Base-by-base conservation (phyloP, 1,140 invertebrate genomes). In the Apis florea region DNA sequence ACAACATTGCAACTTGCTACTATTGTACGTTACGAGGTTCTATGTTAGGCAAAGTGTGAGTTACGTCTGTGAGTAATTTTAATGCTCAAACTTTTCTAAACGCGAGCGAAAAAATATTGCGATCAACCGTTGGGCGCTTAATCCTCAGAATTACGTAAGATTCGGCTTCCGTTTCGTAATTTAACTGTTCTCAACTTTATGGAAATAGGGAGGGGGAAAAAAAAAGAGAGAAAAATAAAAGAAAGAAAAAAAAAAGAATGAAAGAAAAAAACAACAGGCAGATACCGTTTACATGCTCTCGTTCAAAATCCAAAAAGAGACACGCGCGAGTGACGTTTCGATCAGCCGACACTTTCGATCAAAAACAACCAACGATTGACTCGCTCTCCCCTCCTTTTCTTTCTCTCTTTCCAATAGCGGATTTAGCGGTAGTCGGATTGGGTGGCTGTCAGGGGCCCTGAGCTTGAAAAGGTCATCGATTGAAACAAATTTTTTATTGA, bases 21-120 rank as follows among this genome's bases (percentile, higher is more conserved):
- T 89, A 89, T 77, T 85, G 83, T 69, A 61, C 79, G 83, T 89
- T 91, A 91, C 83, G 80, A 89, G 89, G 90, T 91, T 92, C 90
- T 89, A 88, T 90, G 89, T 92, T 86, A 85, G 88, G 89, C 88
- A 90, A 87, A 89, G 85, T 89, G 85, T 89, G 89, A 81, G 79
- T 81, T 40, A 68, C 51, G 63, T 67, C 11, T 66, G 71, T 58
- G 40, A 72, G 40, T 68, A 79, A 71, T 79, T 70, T 72, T 54
- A 79, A 79, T 71, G 31, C 63, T 58, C 51, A 79, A 83, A 86
- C 64, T 53, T 26, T 11, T 54, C 49, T 9, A 40, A 51, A 13
- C n/a, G 47, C 56, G 71, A 26, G 5, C 19, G 24, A 1, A 17
- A 19, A 51, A 24, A 19, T 17, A 19, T 67, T 26, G 49, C 54